Evolutionary conservation across 1,140 invertebrate species (phyloP).

Genomic region (Rhizoglyphus robini): DNA sequence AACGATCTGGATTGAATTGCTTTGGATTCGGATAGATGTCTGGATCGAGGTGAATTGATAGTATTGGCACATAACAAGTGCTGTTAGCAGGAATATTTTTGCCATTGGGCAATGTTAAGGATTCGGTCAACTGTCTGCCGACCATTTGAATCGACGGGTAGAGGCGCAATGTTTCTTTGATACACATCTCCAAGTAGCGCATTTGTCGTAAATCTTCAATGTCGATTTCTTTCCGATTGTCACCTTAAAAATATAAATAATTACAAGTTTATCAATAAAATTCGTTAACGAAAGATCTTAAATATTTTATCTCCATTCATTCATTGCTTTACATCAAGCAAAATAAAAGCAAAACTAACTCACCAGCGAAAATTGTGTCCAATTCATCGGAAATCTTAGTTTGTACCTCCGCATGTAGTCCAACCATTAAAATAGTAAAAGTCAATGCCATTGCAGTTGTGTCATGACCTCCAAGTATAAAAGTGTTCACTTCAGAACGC

Average conservation of each 20-base stretch:
- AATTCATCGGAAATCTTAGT: conserved; percentile 35
- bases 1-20: conserved; percentile 59
- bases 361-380: conserved; percentile 33
- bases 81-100: conserved; percentile 50
- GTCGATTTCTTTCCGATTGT: conserved; percentile 43
- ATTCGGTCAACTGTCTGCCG: conserved; percentile 53
- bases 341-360: conserved; percentile 50
- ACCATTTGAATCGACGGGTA: conserved; percentile 72
- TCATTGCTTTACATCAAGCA: conserved; percentile 38
- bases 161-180: conserved; percentile 66
- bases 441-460: conserved; percentile 20
- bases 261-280: conserved; percentile 45
- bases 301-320: background rate
- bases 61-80: conserved; percentile 33
- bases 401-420: conserved; percentile 51
- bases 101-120: conserved; percentile 43
- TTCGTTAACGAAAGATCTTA: conserved; percentile 47
- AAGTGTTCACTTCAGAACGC: conserved; percentile 67
- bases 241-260: conserved; percentile 30
- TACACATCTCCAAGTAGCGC: conserved; percentile 67
- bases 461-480: conserved; percentile 45
- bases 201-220: conserved; percentile 44
- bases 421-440: conserved; percentile 21
- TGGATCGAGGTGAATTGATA: conserved; percentile 48
- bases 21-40: conserved; percentile 52